phyloP scores from a whole-genome alignment of 2,888 invertebrate species.

The Caenorhabditis sp. region DNA sequence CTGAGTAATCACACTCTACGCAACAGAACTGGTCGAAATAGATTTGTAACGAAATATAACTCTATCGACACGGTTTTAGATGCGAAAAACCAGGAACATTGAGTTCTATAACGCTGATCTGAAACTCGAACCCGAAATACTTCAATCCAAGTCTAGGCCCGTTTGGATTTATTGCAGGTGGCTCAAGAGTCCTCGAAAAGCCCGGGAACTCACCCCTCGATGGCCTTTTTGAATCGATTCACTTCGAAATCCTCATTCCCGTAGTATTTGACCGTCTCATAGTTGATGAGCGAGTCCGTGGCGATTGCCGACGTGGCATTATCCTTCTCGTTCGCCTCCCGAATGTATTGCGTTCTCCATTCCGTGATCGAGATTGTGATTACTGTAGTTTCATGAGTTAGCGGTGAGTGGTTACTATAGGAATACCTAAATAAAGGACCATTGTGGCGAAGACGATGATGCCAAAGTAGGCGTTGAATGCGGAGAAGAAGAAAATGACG shows the following conservation, averaged over 20 bases:
- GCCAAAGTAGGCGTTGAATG: constrained; percentile 95
- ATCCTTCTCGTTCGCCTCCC: constrained; percentile 93
- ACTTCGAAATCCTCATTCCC: constrained; percentile 94
- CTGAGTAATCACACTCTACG: too few relatives aligned
- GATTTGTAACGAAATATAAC: too few relatives aligned
- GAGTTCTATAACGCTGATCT: too few relatives aligned
- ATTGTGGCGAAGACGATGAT: constrained; percentile 94
- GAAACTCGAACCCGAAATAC: too few relatives aligned
- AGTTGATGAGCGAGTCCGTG: constrained; percentile 95
- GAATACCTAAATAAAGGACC: constrained; percentile 92
- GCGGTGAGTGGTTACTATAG: too few relatives aligned
- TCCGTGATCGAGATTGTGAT: constrained; percentile 93
- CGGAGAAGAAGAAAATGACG: constrained; percentile 88
- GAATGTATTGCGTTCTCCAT: constrained; percentile 95
- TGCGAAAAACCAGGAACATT: too few relatives aligned
- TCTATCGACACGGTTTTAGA: too few relatives aligned
- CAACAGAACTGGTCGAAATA: too few relatives aligned
- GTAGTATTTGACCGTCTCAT: constrained; percentile 97
- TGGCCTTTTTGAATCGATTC: constrained; percentile 88
- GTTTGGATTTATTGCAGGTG: too few relatives aligned
- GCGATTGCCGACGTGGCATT: constrained; percentile 89
- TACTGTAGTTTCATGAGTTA: too few relatives aligned
- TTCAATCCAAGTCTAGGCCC: too few relatives aligned
- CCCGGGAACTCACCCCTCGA: constrained; percentile 84
- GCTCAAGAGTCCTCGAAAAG: too few relatives aligned